Conservation (phyloP, 1,140 invertebrate genomes). For the Lepidurus packardi region DNA sequence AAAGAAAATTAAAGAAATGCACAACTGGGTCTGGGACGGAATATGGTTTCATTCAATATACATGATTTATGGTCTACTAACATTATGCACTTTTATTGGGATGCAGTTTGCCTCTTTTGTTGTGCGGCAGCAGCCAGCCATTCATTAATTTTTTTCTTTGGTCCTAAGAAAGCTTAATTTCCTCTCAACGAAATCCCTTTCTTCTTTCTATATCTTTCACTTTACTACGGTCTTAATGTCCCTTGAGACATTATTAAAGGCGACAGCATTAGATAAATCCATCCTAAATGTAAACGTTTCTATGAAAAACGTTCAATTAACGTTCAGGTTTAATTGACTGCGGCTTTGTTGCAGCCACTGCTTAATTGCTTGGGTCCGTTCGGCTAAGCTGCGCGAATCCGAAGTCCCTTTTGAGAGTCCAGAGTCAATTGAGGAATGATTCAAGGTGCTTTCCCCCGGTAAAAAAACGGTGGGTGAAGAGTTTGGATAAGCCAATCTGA, state of each 20-base stretch:
- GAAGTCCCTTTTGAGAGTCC: not conserved
- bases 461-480: not conserved
- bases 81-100: not conserved
- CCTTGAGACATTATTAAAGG: no score
- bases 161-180: no score
- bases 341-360: slow-evolving; percentile 33
- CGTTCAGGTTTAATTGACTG: slow-evolving; percentile 7
- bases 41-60: not conserved
- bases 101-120: no score
- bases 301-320: not conserved
- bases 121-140: no score
- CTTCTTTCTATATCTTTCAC: no score
- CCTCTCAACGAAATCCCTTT: no score
- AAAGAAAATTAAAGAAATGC: not conserved
- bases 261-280: no score
- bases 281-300: not conserved
- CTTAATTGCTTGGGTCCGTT: slow-evolving; percentile 27
- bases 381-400: slow-evolving; percentile 13
- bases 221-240: no score
- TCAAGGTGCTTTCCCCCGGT: not conserved
- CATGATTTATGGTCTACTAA: not conserved
- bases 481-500: slow-evolving; percentile 14
- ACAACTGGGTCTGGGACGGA: not conserved
- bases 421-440: not conserved
- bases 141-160: no score